Evolutionary conservation across 2,888 invertebrate species (phyloP).

Genomic region (Lordiphosa fenestrarum): DNA sequence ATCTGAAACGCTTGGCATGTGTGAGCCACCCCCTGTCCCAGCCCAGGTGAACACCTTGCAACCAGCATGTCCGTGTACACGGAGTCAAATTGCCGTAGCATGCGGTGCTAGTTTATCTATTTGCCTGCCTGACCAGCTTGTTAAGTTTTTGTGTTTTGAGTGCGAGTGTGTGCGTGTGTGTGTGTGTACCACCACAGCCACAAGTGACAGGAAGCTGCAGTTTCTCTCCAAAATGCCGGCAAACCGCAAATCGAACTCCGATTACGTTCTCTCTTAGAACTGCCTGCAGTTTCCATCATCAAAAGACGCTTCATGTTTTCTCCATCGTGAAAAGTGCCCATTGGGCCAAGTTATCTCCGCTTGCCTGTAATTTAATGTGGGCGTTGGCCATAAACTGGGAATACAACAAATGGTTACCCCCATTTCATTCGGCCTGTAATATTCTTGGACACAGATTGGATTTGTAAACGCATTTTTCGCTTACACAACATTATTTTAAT

Average conservation of each 20-base stretch:
- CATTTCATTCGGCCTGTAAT: slow-evolving; percentile 1
- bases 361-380: slow-evolving; percentile 63
- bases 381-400: slow-evolving; percentile 33
- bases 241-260: slow-evolving; percentile 28
- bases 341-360: slow-evolving; percentile 43
- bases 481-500: slow-evolving; percentile 67
- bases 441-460: slow-evolving; percentile 49
- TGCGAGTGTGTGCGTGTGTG: no score
- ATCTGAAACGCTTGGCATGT: slow-evolving; percentile 63
- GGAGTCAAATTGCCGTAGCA: slow-evolving; percentile 63
- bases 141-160: slow-evolving; percentile 36
- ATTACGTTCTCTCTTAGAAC: background rate
- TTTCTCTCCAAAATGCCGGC: slow-evolving; percentile 9
- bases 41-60: slow-evolving; percentile 26
- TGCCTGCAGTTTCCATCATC: slow-evolving; percentile 11
- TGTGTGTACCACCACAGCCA: slow-evolving; percentile 15
- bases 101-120: slow-evolving; percentile 61
- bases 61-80: slow-evolving; percentile 32
- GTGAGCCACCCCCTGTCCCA: background rate
- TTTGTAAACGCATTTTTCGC: slow-evolving; percentile 65
- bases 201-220: slow-evolving; percentile 28
- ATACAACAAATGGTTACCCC: slow-evolving; percentile 3
- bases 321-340: slow-evolving; percentile 27
- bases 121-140: slow-evolving; percentile 56
- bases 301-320: slow-evolving; percentile 20